Base-by-base conservation (phyloP, 2,888 invertebrate genomes). In the Tiliacea aurago region DNA sequence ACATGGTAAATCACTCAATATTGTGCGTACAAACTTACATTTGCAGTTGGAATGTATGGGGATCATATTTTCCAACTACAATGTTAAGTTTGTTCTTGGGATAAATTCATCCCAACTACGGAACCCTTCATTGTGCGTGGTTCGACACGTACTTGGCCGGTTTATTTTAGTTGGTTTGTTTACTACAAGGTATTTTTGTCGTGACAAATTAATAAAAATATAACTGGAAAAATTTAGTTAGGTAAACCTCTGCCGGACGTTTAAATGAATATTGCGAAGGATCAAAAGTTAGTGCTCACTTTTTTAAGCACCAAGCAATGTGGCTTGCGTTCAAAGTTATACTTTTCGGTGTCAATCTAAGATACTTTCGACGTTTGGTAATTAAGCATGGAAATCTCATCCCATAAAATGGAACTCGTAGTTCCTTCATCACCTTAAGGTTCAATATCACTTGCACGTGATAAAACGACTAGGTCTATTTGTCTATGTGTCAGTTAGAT, bases 131-230 rank as follows among this genome's bases (percentile, higher is more conserved):
- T n/a, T n/a, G n/a, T n/a, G n/a, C n/a, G n/a, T n/a, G n/a, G n/a
- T n/a, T n/a, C n/a, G n/a, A n/a, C n/a, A n/a, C n/a, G n/a, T n/a
- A n/a, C n/a, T n/a, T n/a, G n/a, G n/a, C n/a, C n/a, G n/a, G n/a
- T n/a, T 79, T 49, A 23, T 49, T 78, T 59, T 33, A 11, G 47
- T 62, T 47, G 37, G 15, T 37, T 4, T 43, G 28, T 6, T n/a
- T 56, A n/a, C 15, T n/a, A 41, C 6, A 55, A 2, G 18, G 28
- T 37, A 63, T 47, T 47, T 61, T 43, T 23, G 5, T 61, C 20
- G 28, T 28, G 10, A 20, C 0, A 23, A 7, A 11, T 3, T 10
- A 0, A 62, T 62, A 18, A 43, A 43, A 43, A 43, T 62, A 11
- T 43, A 11, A 62, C 11, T 23, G 7, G 11, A 43, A 6, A n/a